Evolutionary conservation across 2,113 vertebrate species (phyloP).

Genomic region (Eclectus roratus): DNA sequence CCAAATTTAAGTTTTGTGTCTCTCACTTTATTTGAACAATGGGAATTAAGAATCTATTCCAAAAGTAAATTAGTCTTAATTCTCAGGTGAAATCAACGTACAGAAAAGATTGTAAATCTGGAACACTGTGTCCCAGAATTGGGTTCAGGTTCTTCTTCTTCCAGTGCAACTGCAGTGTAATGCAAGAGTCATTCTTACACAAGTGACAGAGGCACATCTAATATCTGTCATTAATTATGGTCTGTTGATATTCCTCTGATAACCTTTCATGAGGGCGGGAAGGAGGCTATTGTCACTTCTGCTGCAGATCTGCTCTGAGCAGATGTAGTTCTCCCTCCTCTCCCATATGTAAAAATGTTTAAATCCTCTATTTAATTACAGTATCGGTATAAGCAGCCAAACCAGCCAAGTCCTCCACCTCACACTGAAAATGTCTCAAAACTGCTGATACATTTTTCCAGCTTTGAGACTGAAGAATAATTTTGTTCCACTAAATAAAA

Average conservation of each 20-base stretch:
- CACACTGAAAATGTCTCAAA: not conserved
- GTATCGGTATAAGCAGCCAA: not conserved
- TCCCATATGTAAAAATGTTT: not conserved
- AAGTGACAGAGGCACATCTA: not conserved
- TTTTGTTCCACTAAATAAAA: slow-evolving; percentile 26
- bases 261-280: not conserved
- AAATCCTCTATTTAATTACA: not conserved
- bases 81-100: slow-evolving; percentile 54
- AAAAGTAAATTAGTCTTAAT: slow-evolving; percentile 63
- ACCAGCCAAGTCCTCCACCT: not conserved
- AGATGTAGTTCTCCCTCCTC: not conserved
- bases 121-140: not conserved
- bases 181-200: not conserved
- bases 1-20: slow-evolving; percentile 64
- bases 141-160: slow-evolving; percentile 4
- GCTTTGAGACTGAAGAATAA: not conserved
- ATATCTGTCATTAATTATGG: not conserved
- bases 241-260: not conserved
- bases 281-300: not conserved
- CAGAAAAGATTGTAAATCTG: slow-evolving; percentile 32
- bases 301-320: not conserved
- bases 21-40: slow-evolving; percentile 63
- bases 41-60: slow-evolving; percentile 47
- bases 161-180: not conserved
- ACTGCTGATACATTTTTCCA: not conserved